phyloP scores from a whole-genome alignment of 2,888 invertebrate genomes.

The Caenorhabditis sp. region DNA sequence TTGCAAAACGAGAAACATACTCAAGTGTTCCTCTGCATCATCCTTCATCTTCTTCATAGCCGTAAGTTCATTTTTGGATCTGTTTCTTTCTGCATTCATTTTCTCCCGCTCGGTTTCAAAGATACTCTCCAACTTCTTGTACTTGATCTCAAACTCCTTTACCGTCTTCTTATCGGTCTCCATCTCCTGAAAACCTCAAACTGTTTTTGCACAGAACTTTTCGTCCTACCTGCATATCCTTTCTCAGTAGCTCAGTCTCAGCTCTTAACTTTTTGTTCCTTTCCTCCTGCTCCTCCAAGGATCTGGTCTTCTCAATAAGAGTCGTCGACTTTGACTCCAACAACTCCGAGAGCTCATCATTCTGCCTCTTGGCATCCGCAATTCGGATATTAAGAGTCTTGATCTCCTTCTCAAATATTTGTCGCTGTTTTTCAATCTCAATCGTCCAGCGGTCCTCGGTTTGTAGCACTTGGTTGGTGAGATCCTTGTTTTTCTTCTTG shows the following conservation, averaged over 20 bases:
- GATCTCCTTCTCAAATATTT: constrained; percentile 78
- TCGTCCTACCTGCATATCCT: constrained; percentile 57
- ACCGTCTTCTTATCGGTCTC: constrained; percentile 80
- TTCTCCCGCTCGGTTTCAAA: constrained; percentile 81
- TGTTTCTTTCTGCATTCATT: constrained; percentile 78
- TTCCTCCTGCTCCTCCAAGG: constrained; percentile 76
- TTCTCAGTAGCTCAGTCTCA: constrained; percentile 64
- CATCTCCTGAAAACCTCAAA: constrained; percentile 60
- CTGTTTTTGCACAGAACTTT: background rate
- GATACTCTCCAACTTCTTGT: constrained; percentile 82
- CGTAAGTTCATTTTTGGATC: constrained; percentile 79
- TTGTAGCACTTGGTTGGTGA: constrained; percentile 82
- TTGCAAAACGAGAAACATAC: constrained; percentile 46
- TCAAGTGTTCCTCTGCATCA: constrained; percentile 77
- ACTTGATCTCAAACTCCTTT: constrained; percentile 82
- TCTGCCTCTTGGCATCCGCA: constrained; percentile 70
- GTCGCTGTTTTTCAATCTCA: constrained; percentile 82
- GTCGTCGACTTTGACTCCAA: constrained; percentile 72
- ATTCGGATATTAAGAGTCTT: constrained; percentile 72
- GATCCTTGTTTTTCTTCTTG: constrained; percentile 82
- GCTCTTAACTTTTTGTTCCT: constrained; percentile 59
- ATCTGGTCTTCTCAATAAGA: constrained; percentile 77
- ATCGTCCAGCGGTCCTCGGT: constrained; percentile 83
- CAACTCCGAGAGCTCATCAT: constrained; percentile 72
- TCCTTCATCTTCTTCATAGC: constrained; percentile 80